phyloP scores from a whole-genome alignment of 2,888 invertebrate genomes.

The Cryptosula pallasiana region DNA sequence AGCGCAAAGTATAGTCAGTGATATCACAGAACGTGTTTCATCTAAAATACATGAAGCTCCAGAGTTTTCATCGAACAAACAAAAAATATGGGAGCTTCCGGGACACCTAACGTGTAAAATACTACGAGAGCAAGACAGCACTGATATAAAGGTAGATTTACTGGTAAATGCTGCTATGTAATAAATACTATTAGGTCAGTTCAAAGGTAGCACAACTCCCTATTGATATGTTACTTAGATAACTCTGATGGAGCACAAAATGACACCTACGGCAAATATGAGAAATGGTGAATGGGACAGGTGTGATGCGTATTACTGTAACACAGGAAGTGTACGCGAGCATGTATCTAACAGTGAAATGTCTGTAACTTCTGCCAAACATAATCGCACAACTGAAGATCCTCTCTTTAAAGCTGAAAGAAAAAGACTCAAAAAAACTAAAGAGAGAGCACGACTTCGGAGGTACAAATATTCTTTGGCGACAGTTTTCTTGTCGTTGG shows the following conservation, averaged over 20 bases:
- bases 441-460: not conserved
- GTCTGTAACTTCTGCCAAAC: not conserved
- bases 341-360: not conserved
- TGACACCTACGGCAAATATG: not conserved
- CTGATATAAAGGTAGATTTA: not conserved
- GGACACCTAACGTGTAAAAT: not conserved
- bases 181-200: too few relatives aligned
- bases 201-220: too few relatives aligned
- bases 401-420: not conserved
- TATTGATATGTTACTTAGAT: not conserved
- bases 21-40: not conserved
- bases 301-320: not conserved
- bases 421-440: not conserved
- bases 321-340: not conserved
- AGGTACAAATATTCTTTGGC: too few relatives aligned
- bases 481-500: too few relatives aligned
- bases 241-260: not conserved
- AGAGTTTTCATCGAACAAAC: conserved; percentile 25
- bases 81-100: conserved; percentile 24
- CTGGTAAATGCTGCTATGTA: too few relatives aligned
- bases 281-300: not conserved
- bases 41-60: not conserved
- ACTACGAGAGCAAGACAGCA: not conserved
- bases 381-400: not conserved
- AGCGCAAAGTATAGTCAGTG: not conserved